phyloP scores from a whole-genome alignment of 2,113 vertebrate genomes.

The Epinephelus fuscoguttatus region DNA sequence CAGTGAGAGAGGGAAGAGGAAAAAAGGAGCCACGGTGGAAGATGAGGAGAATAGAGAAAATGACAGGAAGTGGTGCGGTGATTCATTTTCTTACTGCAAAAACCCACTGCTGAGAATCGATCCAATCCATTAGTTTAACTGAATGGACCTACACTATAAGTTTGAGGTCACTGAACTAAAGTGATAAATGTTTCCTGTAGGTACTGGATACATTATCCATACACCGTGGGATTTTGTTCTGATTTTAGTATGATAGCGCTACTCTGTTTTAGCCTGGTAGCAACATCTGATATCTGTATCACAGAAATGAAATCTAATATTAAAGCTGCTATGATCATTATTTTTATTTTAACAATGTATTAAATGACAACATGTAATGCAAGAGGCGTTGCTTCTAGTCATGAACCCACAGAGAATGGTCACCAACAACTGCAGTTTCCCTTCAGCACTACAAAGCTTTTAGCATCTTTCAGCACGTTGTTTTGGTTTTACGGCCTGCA shows the following conservation, averaged over 20 bases:
- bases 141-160: conserved; percentile 47
- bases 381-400: background rate
- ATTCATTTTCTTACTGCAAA: conserved; percentile 59
- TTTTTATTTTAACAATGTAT: conserved; percentile 10
- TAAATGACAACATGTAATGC: background rate
- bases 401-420: background rate
- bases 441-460: background rate
- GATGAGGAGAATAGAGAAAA: conserved; percentile 50
- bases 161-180: conserved; percentile 69
- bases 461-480: conserved; percentile 21
- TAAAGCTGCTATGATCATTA: background rate
- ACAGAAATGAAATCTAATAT: background rate
- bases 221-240: background rate
- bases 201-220: conserved; percentile 23
- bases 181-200: conserved; percentile 55
- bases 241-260: background rate
- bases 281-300: conserved; percentile 11
- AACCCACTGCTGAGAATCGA: conserved; percentile 58
- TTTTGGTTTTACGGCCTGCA: background rate
- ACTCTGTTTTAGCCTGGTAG: background rate
- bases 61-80: conserved; percentile 56
- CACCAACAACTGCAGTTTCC: background rate
- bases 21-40: conserved; percentile 8
- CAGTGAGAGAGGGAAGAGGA: conserved; percentile 12
- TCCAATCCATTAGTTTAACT: conserved; percentile 65